Evolutionary conservation across 2,113 vertebrate genomes (phyloP).

Genomic region (Siniperca chuatsi): DNA sequence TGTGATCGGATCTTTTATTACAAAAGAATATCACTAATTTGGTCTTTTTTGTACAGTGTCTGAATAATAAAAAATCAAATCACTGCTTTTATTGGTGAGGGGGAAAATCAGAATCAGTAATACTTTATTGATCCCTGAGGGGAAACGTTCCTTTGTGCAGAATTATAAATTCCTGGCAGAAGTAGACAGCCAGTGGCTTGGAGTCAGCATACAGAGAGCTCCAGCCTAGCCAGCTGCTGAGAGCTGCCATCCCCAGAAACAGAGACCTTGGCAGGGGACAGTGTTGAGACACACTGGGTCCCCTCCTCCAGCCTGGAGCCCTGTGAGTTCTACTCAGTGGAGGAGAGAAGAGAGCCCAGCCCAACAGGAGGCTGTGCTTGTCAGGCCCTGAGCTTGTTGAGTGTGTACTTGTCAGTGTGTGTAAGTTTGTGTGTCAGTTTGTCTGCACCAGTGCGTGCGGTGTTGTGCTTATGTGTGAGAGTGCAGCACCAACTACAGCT

Average conservation of each 20-base stretch:
- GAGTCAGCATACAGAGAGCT: constrained; percentile 61
- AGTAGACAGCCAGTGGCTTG: constrained; percentile 53
- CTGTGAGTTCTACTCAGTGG: constrained; percentile 67
- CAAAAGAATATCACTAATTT: neutral
- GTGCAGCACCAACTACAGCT: constrained; percentile 40
- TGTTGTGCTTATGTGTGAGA: constrained; percentile 39
- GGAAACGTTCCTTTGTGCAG: constrained; percentile 39
- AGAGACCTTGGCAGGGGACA: constrained; percentile 74
- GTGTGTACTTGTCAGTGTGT: constrained; percentile 55
- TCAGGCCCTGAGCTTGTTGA: constrained; percentile 57
- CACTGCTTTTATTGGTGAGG: constrained; percentile 11
- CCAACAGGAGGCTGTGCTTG: constrained; percentile 65
- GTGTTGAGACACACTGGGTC: constrained; percentile 65
- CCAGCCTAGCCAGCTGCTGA: constrained; percentile 72
- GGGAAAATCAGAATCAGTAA: too few relatives aligned
- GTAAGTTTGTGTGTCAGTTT: constrained; percentile 46
- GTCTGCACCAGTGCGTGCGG: constrained; percentile 40
- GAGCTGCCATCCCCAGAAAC: constrained; percentile 75
- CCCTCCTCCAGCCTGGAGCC: constrained; percentile 71
- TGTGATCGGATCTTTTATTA: neutral
- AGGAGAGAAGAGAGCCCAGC: constrained; percentile 57
- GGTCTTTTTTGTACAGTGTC: neutral
- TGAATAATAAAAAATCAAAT: neutral
- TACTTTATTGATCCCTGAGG: too few relatives aligned
- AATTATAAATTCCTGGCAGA: constrained; percentile 69